Conservation (phyloP, 2,797 vertebrate genomes). For the Sebastes kiyomatsui region DNA sequence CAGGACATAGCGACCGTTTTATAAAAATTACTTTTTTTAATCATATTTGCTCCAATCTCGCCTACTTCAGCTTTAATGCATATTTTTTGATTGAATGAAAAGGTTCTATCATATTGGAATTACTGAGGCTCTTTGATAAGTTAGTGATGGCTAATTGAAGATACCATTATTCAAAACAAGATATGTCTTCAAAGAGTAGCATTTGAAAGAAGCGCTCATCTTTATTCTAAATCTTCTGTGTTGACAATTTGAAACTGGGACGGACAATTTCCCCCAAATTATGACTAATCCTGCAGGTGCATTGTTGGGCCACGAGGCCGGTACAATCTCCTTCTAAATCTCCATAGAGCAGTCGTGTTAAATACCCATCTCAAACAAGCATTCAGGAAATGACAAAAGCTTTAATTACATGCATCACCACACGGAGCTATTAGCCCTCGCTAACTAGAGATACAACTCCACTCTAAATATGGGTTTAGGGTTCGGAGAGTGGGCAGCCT, state of each 20-base stretch:
- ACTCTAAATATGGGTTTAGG: conserved; percentile 62
- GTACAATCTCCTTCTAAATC: conserved; percentile 16
- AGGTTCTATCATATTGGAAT: background rate
- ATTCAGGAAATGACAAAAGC: conserved; percentile 57
- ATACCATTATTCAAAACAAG: conserved; percentile 1
- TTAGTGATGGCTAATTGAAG: background rate
- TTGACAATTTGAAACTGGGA: background rate
- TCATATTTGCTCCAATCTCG: no score
- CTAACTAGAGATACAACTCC: conserved; percentile 51
- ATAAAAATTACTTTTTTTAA: no score
- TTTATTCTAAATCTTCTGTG: background rate
- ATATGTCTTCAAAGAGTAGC: background rate
- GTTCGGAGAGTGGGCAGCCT: conserved; percentile 35
- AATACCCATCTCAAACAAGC: conserved; percentile 38
- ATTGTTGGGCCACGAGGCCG: background rate
- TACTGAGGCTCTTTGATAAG: conserved; percentile 4
- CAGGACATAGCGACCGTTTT: no score
- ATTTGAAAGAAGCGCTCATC: background rate
- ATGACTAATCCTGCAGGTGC: conserved; percentile 45
- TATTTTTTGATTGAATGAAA: background rate
- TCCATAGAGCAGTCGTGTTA: conserved; percentile 6
- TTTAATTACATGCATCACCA: conserved; percentile 66
- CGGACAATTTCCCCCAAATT: conserved; percentile 5
- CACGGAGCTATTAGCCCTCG: conserved; percentile 47
- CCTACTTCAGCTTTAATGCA: no score